Evolutionary conservation across 2,113 vertebrate species (phyloP), one percentile per base, ranked within the genome.

Genomic region (Amphiprion percula): DNA sequence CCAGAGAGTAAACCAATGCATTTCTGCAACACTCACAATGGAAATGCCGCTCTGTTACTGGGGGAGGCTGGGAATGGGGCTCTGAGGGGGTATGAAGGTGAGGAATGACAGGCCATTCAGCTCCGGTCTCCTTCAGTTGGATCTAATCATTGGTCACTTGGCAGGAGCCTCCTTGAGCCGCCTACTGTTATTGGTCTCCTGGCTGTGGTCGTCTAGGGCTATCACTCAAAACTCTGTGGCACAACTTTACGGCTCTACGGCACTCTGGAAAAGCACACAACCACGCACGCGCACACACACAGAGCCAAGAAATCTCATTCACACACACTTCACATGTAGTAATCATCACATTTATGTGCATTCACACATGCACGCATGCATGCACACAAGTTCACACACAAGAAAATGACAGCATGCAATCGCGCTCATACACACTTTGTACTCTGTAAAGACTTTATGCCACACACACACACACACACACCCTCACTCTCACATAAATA

Each of bases 81-180:
- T 84, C 87, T 46, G 73, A 72, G 85, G 79, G 55, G 56, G 59
- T 75, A 89, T 86, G 68, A 90, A 86, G 71, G 78, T 50, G 70
- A 68, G 65, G 70, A 83, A 73, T 81, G 87, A 84, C 33, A 30
- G 76, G 75, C 68, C 67, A 75, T 79, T 87, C 75, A 49, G 55
- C 67, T 67, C 55, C 28, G 53, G 64, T 83, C 84, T 67, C 70
- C 67, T 83, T 84, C 82, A 86, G 81, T 83, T 71, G 76, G 82
- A 80, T 86, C 75, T 85, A 89, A 92, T 91, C 87, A 91, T 83
- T 77, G 85, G 88, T 83, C 89, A 89, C 83, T 91, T 90, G 89
- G 84, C 82, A 75, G 71, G 59, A 87, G 62, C 80, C 90, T 83
- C 80, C 74, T 86, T 89, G 75, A 91, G 87, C 80, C 41, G 66